Base-by-base conservation (phyloP, 2,113 vertebrate genomes). In the Spizaetus ornatus region DNA sequence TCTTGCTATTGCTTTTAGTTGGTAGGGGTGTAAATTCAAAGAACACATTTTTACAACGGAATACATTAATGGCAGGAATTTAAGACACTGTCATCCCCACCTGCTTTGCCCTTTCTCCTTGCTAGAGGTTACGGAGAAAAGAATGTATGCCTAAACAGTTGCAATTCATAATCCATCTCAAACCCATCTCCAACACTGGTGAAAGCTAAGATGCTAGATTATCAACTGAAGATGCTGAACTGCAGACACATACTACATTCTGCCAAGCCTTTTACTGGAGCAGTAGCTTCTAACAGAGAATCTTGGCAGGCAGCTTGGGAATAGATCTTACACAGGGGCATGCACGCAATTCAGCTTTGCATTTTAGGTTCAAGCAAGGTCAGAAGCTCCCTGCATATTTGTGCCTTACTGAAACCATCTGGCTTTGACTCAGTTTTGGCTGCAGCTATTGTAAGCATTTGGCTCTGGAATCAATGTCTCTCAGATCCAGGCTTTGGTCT, bases 261-360 rank as follows among this genome's bases (percentile, higher is more conserved):
- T 89, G 89, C 84, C 90, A 91, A 82, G 74, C 11, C 56, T 80
- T 85, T 79, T 11, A 13, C 5, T 53, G 70, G 26, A 95, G 81
- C 90, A 26, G 66, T 4, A 91, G 66, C 81, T 94, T 82, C 74
- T 72, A 90, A 48, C 50, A 73, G 82, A 66, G 69, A 84, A 61
- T 63, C 82, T 80, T 93, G 95, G 93, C 93, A 96, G 87, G 87
- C 90, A 80, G 66, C 56, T 85, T 90, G 87, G 58, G 84, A 97
- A 85, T 34, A 79, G 82, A 72, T 93, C 91, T 91, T 43, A 74
- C 81, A 61, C 8, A 29, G n/a, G 38, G 31, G 53, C 79, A 61
- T 4, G 48, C 84, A 82, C 0, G 3, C 70, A 93, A 87, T 59
- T 63, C 86, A 91, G 77, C 58, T 66, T 71, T 55, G 71, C 43